Percentiles rank a stretch among this genome's conserved stretches.
These are phyloP conservation scores for Prunella strophiata DNA, from an alignment of 2,797 vertebrate species.

Conservation along the genomic window DNA sequence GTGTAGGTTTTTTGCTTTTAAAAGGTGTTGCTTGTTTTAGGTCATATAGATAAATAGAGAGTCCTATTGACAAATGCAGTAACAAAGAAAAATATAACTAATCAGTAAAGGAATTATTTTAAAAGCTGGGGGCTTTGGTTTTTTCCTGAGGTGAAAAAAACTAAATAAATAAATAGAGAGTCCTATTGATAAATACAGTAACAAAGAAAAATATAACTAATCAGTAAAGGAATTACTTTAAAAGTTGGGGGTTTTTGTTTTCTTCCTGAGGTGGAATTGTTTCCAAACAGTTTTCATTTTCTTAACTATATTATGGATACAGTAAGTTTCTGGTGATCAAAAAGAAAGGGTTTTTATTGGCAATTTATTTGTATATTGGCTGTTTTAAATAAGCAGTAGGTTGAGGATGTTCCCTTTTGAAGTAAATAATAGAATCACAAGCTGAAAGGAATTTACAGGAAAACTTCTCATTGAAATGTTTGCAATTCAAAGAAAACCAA, in stretches of 20 bases:
- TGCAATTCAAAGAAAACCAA: conserved; percentile 24
- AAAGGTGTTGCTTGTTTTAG: neutral
- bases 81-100: neutral
- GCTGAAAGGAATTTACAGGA: neutral
- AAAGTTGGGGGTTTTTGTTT: neutral
- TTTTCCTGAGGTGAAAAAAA: no score
- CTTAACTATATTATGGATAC: neutral
- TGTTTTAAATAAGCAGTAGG: neutral
- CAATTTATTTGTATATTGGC: neutral
- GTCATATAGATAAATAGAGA: neutral
- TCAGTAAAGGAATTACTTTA: neutral
- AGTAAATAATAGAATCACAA: neutral
- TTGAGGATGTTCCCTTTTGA: neutral
- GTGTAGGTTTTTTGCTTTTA: neutral
- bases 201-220: neutral
- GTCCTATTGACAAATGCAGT: neutral
- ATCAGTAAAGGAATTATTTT: neutral
- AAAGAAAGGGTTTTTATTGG: neutral
- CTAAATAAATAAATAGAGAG: neutral
- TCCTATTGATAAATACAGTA: neutral
- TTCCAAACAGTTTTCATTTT: neutral
- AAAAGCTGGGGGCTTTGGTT: neutral
- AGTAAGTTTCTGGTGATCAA: conserved; percentile 31
- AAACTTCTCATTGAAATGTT: neutral
- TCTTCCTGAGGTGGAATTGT: neutral